Evolutionary conservation across 2,113 vertebrate species (phyloP), one percentile per base, ranked within the genome.

Genomic region (Clupea harengus): DNA sequence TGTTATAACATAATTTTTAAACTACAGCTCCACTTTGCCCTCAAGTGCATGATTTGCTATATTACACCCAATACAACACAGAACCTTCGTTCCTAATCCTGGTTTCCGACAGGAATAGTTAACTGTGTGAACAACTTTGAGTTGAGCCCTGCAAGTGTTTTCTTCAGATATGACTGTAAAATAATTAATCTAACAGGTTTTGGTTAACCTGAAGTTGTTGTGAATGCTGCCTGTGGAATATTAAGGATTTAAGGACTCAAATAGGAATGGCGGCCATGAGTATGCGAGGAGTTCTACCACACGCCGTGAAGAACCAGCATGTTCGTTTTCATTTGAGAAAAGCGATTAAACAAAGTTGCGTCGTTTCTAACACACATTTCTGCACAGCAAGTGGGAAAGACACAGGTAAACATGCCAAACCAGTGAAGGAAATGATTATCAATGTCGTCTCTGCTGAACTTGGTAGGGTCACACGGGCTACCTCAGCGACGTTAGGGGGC

Each of bases 1-100:
- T 6, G n/a, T 67, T 39, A 18, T 6, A 22, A 11, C n/a, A 78
- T 39, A 20, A 39, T 17, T 83, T 11, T 84, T 44, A 15, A 45
- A 84, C 49, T 44, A 82, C 72, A 64, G 46, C 28, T 75, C 32
- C 82, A 84, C 49, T 75, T 64, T 84, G 47, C 83, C 83, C 78
- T 64, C 86, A 50, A 44, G 57, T 87, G 86, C 39, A 72, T 15
- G 47, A 8, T 81, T 64, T 57, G 54, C 39, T 45, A 6, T 18
- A 49, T 9, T 75, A 44, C 45, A 75, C 54, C 67, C 45, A 10
- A 67, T 25, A 13, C 9, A 28, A 10, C 22, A 67, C 64, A 78
- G 72, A 78, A 78, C 72, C 72, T 17, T 67, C 28, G 72, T 78
- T 32, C 72, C 3, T 15, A 5, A 32, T 28, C 13, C 72, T 78